phyloP scores from a whole-genome alignment of 2,797 vertebrate species.

The Crax fasciolata region DNA sequence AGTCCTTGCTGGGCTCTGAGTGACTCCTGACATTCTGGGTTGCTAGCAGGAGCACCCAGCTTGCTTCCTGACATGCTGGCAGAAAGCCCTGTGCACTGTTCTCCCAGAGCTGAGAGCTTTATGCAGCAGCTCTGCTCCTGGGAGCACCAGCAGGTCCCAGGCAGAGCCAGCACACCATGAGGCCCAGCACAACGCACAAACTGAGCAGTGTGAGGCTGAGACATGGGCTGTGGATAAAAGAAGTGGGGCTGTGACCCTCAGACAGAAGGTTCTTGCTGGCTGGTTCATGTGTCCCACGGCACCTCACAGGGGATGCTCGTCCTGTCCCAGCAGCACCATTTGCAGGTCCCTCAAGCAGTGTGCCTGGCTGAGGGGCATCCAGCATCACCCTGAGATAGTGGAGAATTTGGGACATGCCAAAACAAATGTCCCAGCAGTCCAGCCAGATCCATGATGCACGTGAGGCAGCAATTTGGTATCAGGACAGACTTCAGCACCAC shows the following conservation, averaged over 20 bases:
- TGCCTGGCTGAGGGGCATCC: neutral
- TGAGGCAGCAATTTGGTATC: fast-evolving
- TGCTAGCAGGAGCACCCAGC: neutral
- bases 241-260: fast-evolving
- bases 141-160: fast-evolving
- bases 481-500: neutral
- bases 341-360: neutral
- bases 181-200: fast-evolving
- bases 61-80: neutral
- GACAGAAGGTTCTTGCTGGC: neutral
- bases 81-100: neutral
- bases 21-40: neutral
- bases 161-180: neutral
- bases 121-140: neutral
- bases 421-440: neutral
- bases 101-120: neutral
- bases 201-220: neutral
- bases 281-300: neutral
- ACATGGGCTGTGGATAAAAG: neutral
- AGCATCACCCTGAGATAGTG: neutral
- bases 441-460: fast-evolving
- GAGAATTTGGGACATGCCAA: neutral
- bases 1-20: neutral
- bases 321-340: too few relatives aligned
- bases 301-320: neutral